Conservation (phyloP, 2,797 vertebrate genomes). For the Zalophus californianus region DNA sequence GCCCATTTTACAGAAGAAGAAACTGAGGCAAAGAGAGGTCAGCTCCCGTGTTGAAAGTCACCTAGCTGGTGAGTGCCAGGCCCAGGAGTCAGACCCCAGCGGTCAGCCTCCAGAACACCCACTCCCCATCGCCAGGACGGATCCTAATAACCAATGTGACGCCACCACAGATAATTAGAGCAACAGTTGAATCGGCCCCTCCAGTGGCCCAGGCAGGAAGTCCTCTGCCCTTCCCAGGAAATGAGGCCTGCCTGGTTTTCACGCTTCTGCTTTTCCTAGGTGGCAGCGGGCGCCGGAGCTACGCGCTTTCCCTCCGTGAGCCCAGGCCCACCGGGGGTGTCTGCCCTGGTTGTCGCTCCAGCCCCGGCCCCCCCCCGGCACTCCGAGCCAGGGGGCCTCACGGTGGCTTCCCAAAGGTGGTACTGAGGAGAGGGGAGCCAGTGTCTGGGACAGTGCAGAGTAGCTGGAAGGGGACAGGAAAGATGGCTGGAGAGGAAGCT, state of each 20-base stretch:
- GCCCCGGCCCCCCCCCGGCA: background rate
- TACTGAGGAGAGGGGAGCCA: background rate
- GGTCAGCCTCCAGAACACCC: background rate
- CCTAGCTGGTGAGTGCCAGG: background rate
- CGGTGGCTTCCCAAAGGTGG: background rate
- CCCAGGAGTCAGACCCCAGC: background rate
- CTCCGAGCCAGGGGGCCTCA: background rate
- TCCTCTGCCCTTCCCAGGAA: background rate
- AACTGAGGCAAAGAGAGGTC: background rate
- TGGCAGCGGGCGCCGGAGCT: background rate
- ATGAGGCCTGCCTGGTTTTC: fast-evolving
- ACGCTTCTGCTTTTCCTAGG: background rate
- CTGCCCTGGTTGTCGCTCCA: background rate
- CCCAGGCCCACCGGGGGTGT: background rate
- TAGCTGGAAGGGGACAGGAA: background rate
- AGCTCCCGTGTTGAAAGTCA: too few relatives aligned
- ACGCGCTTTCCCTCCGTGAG: background rate
- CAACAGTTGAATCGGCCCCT: fast-evolving
- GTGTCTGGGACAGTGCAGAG: too few relatives aligned
- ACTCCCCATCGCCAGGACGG: fast-evolving
- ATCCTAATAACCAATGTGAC: fast-evolving
- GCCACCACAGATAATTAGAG: fast-evolving
- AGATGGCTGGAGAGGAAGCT: background rate
- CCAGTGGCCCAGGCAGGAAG: background rate
- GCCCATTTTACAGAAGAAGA: background rate